phyloP scores from a whole-genome alignment of 2,888 invertebrate genomes.

The Euzetes globulus region DNA sequence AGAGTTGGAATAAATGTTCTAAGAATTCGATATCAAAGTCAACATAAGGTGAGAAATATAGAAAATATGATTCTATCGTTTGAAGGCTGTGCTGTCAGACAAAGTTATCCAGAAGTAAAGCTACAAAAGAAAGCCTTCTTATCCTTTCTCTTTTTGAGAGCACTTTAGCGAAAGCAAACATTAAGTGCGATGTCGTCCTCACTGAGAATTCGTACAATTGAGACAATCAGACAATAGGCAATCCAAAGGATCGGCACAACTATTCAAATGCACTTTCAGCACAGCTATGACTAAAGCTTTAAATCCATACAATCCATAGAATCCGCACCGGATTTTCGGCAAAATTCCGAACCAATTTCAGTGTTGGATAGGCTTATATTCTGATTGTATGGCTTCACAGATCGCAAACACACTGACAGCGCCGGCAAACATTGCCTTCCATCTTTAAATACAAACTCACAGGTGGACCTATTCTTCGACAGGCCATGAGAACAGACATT shows the following conservation, averaged over 20 bases:
- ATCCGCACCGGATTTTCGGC: not conserved
- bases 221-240: constrained; percentile 13
- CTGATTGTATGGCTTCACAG: not conserved
- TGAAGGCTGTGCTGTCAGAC: not conserved
- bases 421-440: not conserved
- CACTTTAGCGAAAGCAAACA: constrained; percentile 21
- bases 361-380: not conserved
- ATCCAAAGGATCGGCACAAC: constrained; percentile 3
- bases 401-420: not conserved
- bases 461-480: not conserved
- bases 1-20: not conserved
- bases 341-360: not conserved
- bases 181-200: constrained; percentile 9
- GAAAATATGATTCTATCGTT: too few relatives aligned
- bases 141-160: constrained; percentile 19
- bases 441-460: constrained; percentile 1
- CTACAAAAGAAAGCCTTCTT: constrained; percentile 14
- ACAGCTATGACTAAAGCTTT: constrained; percentile 8
- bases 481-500: too few relatives aligned
- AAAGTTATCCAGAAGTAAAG: not conserved
- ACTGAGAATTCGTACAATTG: constrained; percentile 1
- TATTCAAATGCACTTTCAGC: not conserved
- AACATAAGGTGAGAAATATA: constrained; percentile 2
- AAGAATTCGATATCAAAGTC: not conserved
- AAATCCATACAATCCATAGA: not conserved